Conservation (phyloP, 2,797 vertebrate species). For the Ateles fusciceps region DNA sequence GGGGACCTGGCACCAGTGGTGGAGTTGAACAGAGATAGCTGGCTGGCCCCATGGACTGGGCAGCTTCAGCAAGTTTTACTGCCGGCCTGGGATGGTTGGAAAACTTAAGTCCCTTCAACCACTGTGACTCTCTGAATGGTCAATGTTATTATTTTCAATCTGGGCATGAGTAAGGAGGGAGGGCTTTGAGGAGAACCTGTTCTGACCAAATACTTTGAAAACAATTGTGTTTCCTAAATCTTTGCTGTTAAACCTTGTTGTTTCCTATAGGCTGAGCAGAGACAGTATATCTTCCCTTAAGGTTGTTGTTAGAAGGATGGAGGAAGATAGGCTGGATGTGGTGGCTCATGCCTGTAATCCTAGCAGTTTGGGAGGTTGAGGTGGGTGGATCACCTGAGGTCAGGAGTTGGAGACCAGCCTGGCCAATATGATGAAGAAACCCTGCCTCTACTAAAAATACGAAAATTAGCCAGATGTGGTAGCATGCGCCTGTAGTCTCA, state of each 20-base stretch:
- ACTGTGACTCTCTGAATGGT: not conserved
- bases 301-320: not conserved
- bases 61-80: not conserved
- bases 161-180: not conserved
- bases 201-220: conserved; percentile 10
- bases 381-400: too few relatives aligned
- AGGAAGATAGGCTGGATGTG: too few relatives aligned
- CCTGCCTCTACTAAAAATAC: too few relatives aligned
- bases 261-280: not conserved
- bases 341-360: too few relatives aligned
- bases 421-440: too few relatives aligned
- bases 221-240: not conserved
- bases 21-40: not conserved
- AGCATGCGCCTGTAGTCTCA: too few relatives aligned
- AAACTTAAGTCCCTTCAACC: not conserved
- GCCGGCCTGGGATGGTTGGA: not conserved
- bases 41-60: not conserved
- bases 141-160: not conserved
- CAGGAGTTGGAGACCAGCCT: too few relatives aligned
- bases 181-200: not conserved
- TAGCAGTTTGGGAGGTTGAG: too few relatives aligned
- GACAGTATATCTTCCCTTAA: not conserved
- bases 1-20: not conserved
- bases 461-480: too few relatives aligned
- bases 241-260: not conserved